phyloP scores from a whole-genome alignment of 1,140 invertebrate genomes.

The Pogonomyrmex barbatus region DNA sequence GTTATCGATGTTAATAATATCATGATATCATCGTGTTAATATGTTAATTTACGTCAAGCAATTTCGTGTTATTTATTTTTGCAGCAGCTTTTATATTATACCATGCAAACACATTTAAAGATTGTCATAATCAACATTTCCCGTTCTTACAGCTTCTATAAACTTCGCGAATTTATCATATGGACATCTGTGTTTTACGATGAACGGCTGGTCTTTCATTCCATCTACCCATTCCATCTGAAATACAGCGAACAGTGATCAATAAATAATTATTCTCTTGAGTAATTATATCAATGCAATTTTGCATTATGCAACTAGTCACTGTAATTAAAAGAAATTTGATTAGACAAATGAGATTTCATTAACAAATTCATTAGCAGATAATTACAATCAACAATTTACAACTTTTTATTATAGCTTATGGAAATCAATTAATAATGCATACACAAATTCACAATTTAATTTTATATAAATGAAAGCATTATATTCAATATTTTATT shows the following conservation, averaged over 20 bases:
- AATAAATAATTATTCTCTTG: slow-evolving; percentile 15
- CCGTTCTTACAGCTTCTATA: slow-evolving; percentile 41
- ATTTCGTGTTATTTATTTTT: slow-evolving; percentile 18
- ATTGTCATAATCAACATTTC: slow-evolving; percentile 65
- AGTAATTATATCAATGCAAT: not conserved
- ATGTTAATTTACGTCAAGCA: slow-evolving; percentile 9
- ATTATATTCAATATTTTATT: slow-evolving; percentile 9
- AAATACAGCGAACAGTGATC: slow-evolving; percentile 10
- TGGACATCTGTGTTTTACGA: slow-evolving; percentile 52
- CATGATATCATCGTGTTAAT: slow-evolving; percentile 15
- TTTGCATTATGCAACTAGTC: not conserved
- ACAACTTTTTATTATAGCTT: not conserved
- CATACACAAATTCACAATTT: not conserved
- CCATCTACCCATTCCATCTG: slow-evolving; percentile 67
- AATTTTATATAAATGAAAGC: not conserved
- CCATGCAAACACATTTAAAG: slow-evolving; percentile 13
- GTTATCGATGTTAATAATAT: not conserved
- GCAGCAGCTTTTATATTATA: slow-evolving; percentile 17
- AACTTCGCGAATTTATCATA: slow-evolving; percentile 64
- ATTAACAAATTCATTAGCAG: not conserved
- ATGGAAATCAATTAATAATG: too few species aligned
- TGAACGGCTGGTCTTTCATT: slow-evolving; percentile 64
- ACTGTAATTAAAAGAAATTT: not conserved
- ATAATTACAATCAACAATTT: not conserved
- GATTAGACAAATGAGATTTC: not conserved